Base-by-base conservation (phyloP, 2,888 invertebrate genomes). In the Lamproptera curius region DNA sequence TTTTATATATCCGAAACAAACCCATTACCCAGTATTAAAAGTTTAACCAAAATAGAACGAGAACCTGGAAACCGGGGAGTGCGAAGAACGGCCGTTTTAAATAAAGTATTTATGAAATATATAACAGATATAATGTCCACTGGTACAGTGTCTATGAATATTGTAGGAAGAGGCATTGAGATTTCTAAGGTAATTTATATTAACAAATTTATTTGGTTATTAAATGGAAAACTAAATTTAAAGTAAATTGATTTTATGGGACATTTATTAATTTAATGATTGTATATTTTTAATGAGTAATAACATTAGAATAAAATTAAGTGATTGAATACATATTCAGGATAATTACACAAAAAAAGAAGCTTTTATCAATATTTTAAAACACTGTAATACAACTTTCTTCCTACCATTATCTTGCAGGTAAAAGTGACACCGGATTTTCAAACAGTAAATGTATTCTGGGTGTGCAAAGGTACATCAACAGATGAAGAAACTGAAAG, bases 41-140 rank as follows among this genome's bases (percentile, higher is more conserved):
- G 76, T 54, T 59, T 88, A 17, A 73, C 80, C 1, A 88, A 82
- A 60, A 82, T 81, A 13, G 72, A 81, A 47, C 72, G 84, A 60
- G 88, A 89, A 46, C 89, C 89, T 17, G 84, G 86, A 9, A 89
- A 90, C 38, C 80, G 85, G 9, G 89, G 89, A 8, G 73, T 79
- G 0, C 89, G 92, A 33, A 88, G 95, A 59, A 80, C 91, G 15
- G 79, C 89, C 1, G 91, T 95, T 54, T 74, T 96, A 1, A 95
- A 95, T 70, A 94, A 94, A 74, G 66, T 95, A 40, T 95, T 95
- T 62, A 95, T 95, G 94, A 90, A 91, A 59, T 87, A 94, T 50
- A 91, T 96, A 6, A 94, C 94, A 0, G 95, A 95, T 69, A 75
- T 94, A 23, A 90, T 96, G 90, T 91, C 93, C 1, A 93, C 93